Evolutionary conservation across 2,888 invertebrate species (phyloP), one percentile per base, ranked within the genome.

Genomic region (Deilephila elpenor): DNA sequence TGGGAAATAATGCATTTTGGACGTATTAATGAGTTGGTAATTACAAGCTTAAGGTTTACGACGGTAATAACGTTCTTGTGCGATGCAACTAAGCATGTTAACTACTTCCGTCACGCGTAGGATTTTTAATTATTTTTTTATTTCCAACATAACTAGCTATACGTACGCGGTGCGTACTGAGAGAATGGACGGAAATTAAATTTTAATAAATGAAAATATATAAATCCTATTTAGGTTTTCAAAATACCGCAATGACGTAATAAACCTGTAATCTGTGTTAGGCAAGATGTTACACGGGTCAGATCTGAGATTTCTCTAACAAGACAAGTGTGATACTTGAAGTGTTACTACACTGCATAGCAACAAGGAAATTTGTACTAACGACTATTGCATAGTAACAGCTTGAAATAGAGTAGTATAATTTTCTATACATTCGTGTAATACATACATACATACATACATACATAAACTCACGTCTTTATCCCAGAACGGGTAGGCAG

Each of bases 21-120:
- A 19, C 29, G 71, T 71, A 59, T 71, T 59, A 37, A 71, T 71
- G 71, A 71, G 71, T 59, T 71, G 7, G 34, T 71, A 59, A 71
- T 71, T 71, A 59, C 56, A 71, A 51, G 32, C 34, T 32, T 71
- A 34, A 71, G 71, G 59, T 71, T 59, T 56, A 59, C 44, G 67
- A 25, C 51, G 25, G 67, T 6, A 67, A 44, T 67, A 67, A 67
- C 51, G 37, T 67, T 44, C 64, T 64, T 62, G 34, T 3, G 51
- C 17, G 67, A 67, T 71, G 59, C 71, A 71, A 34, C 59, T 71
- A 29, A 34, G 71, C 71, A 71, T 71, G 32, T 56, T 59, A 56
- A 59, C 34, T 34, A 71, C 71, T 71, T 71, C 71, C 71, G 71
- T 59, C 71, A 59, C 53, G 44, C 51, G 67, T 67, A 51, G 20